phyloP scores from a whole-genome alignment of 2,888 invertebrate species.

The Carabus problematicus region DNA sequence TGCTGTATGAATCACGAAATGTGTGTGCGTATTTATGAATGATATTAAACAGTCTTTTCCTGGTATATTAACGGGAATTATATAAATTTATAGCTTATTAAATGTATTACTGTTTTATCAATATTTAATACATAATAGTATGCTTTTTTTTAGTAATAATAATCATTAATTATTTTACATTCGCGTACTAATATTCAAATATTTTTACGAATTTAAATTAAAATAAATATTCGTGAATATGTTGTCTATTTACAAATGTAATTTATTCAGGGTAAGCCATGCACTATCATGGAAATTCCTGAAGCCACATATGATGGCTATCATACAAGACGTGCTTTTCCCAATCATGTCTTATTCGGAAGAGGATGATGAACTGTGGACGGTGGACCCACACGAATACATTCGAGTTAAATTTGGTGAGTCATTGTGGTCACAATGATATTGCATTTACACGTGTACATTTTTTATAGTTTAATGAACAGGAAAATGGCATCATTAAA shows the following conservation, averaged over 20 bases:
- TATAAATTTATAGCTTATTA: no score
- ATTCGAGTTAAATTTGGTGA: constrained; percentile 94
- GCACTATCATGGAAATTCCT: constrained; percentile 95
- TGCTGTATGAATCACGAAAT: not conserved
- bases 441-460: not conserved
- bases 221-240: no score
- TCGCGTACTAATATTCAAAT: no score
- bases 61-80: not conserved
- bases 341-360: constrained; percentile 96
- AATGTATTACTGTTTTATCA: no score
- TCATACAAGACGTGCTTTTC: constrained; percentile 94
- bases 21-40: no score
- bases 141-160: no score
- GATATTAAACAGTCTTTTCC: not conserved
- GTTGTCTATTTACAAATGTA: not conserved
- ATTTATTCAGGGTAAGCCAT: constrained; percentile 71
- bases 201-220: no score
- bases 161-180: no score
- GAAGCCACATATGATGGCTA: constrained; percentile 93
- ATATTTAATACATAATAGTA: no score
- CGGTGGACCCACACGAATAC: constrained; percentile 95
- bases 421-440: constrained; percentile 45
- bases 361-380: constrained; percentile 95
- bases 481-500: no score
- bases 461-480: not conserved